Percentiles rank a stretch among this genome's conserved stretches.
phyloP scores from a whole-genome alignment of 2,113 vertebrate genomes.

The Collichthys lucidus region DNA sequence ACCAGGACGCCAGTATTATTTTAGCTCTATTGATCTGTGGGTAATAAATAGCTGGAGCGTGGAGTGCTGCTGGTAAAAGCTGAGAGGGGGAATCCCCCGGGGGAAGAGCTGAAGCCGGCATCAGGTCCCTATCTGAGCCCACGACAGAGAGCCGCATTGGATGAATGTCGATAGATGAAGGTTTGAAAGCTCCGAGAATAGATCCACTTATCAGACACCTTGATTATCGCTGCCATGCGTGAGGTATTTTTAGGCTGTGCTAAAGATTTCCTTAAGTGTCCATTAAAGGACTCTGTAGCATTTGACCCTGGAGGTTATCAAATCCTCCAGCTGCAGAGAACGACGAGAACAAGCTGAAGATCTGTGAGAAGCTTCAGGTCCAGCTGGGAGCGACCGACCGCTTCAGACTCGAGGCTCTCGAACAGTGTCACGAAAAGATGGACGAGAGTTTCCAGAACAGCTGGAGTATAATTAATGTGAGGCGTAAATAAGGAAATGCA shows the following conservation, averaged over 20 bases:
- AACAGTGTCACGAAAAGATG: too few species aligned
- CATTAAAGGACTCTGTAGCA: neutral
- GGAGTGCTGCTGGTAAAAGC: conserved; percentile 73
- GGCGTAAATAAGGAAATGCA: too few species aligned
- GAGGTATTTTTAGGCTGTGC: neutral
- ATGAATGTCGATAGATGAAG: conserved; percentile 8
- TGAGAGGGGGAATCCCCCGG: conserved; percentile 12
- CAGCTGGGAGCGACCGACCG: neutral
- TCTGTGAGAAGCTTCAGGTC: neutral
- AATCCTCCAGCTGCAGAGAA: neutral
- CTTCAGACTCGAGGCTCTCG: neutral
- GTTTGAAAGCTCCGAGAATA: conserved; percentile 48
- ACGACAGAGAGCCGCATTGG: neutral
- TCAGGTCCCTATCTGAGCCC: conserved; percentile 31
- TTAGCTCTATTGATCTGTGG: conserved; percentile 75
- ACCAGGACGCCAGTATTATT: conserved; percentile 66
- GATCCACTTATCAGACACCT: conserved; percentile 35
- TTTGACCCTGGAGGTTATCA: neutral
- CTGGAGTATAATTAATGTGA: too few species aligned
- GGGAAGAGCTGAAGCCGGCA: conserved; percentile 23
- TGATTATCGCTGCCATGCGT: neutral
- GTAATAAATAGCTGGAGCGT: conserved; percentile 72
- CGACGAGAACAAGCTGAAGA: neutral
- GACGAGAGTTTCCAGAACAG: too few species aligned
- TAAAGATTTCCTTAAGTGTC: conserved; percentile 52